A percentile compares a stretch with the other conserved stretches of the same genome.
Evolutionary conservation across 2,888 invertebrate genomes (phyloP).

Genomic region (Rutpela maculata): DNA sequence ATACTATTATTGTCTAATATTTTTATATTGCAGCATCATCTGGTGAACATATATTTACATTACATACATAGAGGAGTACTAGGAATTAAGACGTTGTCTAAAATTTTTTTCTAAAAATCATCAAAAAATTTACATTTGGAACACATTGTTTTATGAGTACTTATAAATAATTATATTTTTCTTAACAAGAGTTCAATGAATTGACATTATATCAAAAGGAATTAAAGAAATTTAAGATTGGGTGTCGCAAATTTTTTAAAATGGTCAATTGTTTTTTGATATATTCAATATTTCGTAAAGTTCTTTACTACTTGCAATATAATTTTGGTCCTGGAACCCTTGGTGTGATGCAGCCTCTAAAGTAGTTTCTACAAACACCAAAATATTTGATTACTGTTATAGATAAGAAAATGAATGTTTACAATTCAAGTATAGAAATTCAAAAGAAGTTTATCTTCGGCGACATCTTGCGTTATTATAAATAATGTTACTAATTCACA

Average conservation of each 20-base stretch:
- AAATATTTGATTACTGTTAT: too few relatives aligned
- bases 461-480: too few relatives aligned
- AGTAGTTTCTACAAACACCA: too few relatives aligned
- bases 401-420: too few relatives aligned
- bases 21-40: slow-evolving; percentile 27
- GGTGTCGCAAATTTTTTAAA: background rate
- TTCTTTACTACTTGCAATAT: too few relatives aligned
- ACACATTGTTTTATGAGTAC: slow-evolving; percentile 8
- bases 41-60: slow-evolving; percentile 1
- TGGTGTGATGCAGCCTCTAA: too few relatives aligned
- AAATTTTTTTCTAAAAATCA: background rate
- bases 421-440: too few relatives aligned
- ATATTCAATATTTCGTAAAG: too few relatives aligned
- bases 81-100: background rate
- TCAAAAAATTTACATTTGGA: slow-evolving; percentile 14
- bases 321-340: too few relatives aligned
- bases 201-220: background rate
- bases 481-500: too few relatives aligned
- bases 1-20: slow-evolving; percentile 36
- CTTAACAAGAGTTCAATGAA: background rate
- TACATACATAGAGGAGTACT: background rate
- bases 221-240: background rate
- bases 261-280: background rate
- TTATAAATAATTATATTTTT: background rate
- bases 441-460: too few relatives aligned